Evolutionary conservation across 1,140 invertebrate species (phyloP), one percentile per base, ranked within the genome.

Genomic region (Atopsyche davidsoni): DNA sequence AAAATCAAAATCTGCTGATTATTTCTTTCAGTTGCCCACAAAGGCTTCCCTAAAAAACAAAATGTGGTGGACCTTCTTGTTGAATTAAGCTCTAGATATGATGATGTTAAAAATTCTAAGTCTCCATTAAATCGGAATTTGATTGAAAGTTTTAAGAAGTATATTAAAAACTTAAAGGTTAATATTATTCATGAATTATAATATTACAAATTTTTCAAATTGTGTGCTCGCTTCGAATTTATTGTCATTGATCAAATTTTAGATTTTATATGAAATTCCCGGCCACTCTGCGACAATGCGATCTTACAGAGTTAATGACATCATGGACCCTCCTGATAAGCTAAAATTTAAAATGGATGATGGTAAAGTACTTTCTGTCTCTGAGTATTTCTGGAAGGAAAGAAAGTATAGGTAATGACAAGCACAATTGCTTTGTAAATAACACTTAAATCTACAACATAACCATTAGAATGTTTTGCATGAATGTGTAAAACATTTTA

Each of bases 261-360:
- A 69, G 65, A 60, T 81, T 10, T 59, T 60, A 10, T 79, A 75
- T 57, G 60, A 70, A 57, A 68, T 81, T 22, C 78, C 76, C 16
- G 59, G 56, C 0, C 49, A 63, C 19, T 56, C 68, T 7, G 13
- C 43, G 9, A 46, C 41, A 3, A 46, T 19, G 19, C 34, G 53
- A 0, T 65, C 66, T 1, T 77, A 75, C 50, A 70, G 69, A 42
- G 64, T 82, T 1, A 77, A 76, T 47, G 72, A 64, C n/a, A 45
- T 83, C 0, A 66, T 62, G 0, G 39, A 48, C 9, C 14, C 59
- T 4, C 56, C 79, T 0, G 46, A 9, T 2, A n/a, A 57, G 1
- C 48, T 66, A 28, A 61, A 19, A 13, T 81, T 82, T 60, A 47
- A 52, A 7, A 19, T 60, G 7, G 61, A 69, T 9, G 54, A 68